phyloP scores from a whole-genome alignment of 2,797 vertebrate genomes.

The Scolopax bukidnonensis region DNA sequence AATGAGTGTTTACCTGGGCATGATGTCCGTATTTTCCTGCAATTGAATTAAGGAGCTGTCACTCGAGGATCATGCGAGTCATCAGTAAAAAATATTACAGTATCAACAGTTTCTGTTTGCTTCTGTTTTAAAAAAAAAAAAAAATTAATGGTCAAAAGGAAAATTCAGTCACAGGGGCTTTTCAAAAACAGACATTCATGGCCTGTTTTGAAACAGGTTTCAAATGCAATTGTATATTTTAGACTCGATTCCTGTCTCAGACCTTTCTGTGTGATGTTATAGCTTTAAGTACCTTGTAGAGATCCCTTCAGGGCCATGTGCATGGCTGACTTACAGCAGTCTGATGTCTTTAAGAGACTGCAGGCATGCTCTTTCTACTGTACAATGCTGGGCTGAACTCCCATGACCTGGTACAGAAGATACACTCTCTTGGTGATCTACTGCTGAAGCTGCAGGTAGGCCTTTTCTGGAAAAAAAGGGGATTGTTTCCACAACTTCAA shows the following conservation, averaged over 20 bases:
- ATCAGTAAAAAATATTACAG: conserved; percentile 38
- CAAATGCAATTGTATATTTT: conserved; percentile 20
- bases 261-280: conserved; percentile 1
- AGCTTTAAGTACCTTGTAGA: conserved; percentile 30
- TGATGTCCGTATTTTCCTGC: conserved; percentile 34
- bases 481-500: conserved; percentile 64
- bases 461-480: conserved; percentile 66
- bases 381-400: conserved; percentile 67
- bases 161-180: background rate
- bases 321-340: conserved; percentile 61
- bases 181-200: background rate
- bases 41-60: conserved; percentile 25
- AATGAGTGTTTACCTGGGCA: conserved; percentile 63
- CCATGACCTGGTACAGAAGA: conserved; percentile 69
- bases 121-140: background rate
- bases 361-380: conserved; percentile 62
- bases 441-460: conserved; percentile 60
- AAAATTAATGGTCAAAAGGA: background rate
- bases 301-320: conserved; percentile 63
- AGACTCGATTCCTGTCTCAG: background rate
- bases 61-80: conserved; percentile 32
- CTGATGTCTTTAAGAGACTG: conserved; percentile 66
- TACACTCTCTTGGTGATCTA: conserved; percentile 56
- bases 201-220: background rate
- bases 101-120: conserved; percentile 33